These are phyloP conservation scores for Xestia xanthographa DNA, from an alignment of 2,888 invertebrate genomes.

Conservation along the genomic window DNA sequence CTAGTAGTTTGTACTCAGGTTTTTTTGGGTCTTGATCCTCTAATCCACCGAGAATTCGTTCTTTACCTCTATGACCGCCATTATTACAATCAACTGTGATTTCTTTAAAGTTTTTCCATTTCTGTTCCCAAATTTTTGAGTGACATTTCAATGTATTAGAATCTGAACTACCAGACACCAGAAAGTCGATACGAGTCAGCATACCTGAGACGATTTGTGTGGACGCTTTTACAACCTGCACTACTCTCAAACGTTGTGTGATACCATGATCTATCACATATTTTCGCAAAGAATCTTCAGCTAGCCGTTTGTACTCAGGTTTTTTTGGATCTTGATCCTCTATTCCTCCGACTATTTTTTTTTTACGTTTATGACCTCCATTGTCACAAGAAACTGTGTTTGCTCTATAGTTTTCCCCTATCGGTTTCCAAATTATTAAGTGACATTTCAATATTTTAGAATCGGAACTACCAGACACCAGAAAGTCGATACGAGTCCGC, in stretches of 20 bases:
- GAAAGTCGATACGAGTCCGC: too few relatives aligned
- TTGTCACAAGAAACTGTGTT: constrained; percentile 43
- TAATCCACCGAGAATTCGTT: background rate
- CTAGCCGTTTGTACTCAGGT: constrained; percentile 59
- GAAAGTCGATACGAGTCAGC: constrained; percentile 59
- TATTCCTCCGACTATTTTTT: background rate
- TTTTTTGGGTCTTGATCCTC: background rate
- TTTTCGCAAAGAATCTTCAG: constrained; percentile 64
- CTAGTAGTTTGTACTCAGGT: background rate
- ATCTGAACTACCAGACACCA: constrained; percentile 12
- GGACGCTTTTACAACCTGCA: constrained; percentile 57
- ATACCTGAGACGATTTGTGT: constrained; percentile 70
- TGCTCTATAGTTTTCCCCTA: constrained; percentile 39
- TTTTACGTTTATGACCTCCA: too few relatives aligned
- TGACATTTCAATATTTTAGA: too few relatives aligned
- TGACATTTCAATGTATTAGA: constrained; percentile 10
- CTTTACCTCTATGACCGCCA: background rate
- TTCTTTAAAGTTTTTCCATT: constrained; percentile 46
- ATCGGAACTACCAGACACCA: too few relatives aligned
- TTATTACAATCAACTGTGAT: background rate
- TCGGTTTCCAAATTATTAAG: too few relatives aligned
- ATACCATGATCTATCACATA: constrained; percentile 44
- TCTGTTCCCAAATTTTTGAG: constrained; percentile 64
- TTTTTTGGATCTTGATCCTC: background rate
- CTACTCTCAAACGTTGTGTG: constrained; percentile 42